phyloP scores from a whole-genome alignment of 2,797 vertebrate species.

The Sebastes paucispinis region DNA sequence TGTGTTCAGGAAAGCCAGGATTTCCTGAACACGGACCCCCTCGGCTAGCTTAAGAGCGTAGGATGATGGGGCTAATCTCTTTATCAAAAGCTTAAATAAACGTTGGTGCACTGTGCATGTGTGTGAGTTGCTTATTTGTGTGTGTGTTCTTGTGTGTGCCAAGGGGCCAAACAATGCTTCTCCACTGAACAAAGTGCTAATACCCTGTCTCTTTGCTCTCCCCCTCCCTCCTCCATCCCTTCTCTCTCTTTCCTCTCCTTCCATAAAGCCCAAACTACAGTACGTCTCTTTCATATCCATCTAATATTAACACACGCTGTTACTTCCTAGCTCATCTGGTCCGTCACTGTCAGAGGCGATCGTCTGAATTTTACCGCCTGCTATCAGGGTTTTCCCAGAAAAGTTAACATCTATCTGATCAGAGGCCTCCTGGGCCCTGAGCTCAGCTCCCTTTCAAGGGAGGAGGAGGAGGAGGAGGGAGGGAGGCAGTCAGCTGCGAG shows the following conservation, averaged over 20 bases:
- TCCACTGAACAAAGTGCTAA: constrained; percentile 72
- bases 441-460: constrained; percentile 50
- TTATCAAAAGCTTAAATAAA: constrained; percentile 86
- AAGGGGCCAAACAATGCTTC: constrained; percentile 63
- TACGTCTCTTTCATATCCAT: not conserved
- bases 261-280: not conserved
- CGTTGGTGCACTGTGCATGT: constrained; percentile 44
- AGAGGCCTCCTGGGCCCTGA: constrained; percentile 57
- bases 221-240: constrained; percentile 21
- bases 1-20: constrained; percentile 75
- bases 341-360: constrained; percentile 39
- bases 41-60: constrained; percentile 66
- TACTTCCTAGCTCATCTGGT: not conserved
- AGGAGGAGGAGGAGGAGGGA: constrained; percentile 6
- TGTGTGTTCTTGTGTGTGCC: constrained; percentile 48
- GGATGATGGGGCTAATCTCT: constrained; percentile 83
- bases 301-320: not conserved
- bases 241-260: constrained; percentile 6
- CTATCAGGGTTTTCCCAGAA: constrained; percentile 59
- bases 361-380: constrained; percentile 42
- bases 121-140: constrained; percentile 32
- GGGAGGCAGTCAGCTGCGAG: constrained; percentile 11
- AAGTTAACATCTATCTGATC: constrained; percentile 63
- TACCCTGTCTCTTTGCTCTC: constrained; percentile 61
- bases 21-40: constrained; percentile 78